phyloP scores from a whole-genome alignment of 2,888 invertebrate genomes.

The Oligia latruncula region DNA sequence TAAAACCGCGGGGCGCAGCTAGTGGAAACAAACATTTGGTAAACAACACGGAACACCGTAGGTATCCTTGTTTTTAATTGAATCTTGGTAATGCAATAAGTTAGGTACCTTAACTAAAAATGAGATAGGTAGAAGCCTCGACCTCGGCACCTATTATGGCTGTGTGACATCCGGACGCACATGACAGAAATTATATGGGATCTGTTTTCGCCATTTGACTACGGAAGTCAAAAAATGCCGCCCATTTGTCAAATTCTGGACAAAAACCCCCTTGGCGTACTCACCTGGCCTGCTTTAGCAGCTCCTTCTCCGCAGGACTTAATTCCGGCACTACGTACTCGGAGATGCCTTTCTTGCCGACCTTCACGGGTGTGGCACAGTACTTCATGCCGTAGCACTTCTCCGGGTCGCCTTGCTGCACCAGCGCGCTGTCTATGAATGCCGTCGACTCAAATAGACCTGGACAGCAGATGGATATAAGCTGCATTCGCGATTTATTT shows the following conservation, averaged over 20 bases:
- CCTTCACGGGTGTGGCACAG: slow-evolving; percentile 82
- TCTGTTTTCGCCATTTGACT: too few species aligned
- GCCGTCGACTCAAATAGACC: slow-evolving; percentile 80
- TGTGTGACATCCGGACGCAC: not conserved
- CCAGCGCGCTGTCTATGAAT: slow-evolving; percentile 84
- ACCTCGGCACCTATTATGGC: not conserved
- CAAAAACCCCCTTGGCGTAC: slow-evolving; percentile 28
- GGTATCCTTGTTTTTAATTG: not conserved
- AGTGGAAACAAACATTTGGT: not conserved
- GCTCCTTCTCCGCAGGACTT: slow-evolving; percentile 73
- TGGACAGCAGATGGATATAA: slow-evolving; percentile 49
- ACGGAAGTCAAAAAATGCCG: not conserved
- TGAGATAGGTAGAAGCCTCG: not conserved
- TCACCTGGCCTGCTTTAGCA: slow-evolving; percentile 80
- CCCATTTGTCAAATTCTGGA: not conserved
- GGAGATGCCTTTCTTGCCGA: slow-evolving; percentile 77
- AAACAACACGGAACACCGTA: not conserved
- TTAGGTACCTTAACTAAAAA: not conserved
- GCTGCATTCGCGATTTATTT: too few species aligned
- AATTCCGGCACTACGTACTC: slow-evolving; percentile 81
- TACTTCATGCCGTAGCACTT: slow-evolving; percentile 79
- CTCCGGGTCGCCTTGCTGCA: slow-evolving; percentile 78
- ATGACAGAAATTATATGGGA: not conserved
- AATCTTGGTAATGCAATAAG: not conserved
- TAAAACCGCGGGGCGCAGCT: too few species aligned